Evolutionary conservation across 2,113 vertebrate genomes (phyloP), one percentile per base, ranked within the genome.

Genomic region (Malurus melanocephalus): DNA sequence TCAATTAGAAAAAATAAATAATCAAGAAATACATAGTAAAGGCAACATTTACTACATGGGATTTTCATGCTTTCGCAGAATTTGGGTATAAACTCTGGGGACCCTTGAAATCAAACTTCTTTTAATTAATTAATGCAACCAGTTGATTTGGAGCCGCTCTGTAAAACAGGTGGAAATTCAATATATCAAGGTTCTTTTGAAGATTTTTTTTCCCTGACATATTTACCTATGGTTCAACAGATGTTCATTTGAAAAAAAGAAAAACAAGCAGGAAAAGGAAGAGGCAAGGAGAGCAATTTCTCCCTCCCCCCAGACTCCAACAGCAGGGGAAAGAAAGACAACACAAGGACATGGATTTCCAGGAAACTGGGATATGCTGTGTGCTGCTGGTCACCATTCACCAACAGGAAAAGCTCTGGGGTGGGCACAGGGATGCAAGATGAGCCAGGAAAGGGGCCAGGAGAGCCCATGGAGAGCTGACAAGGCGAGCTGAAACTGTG

Each of bases 401-500:
- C 7, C 4, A 0, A 0, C 3, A 12, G 48, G 71, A 85, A 71
- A 13, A 5, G 27, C 38, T 3, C 16, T 30, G 12, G 2, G 40
- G 49, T 73, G 82, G 62, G 3, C 35, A 8, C 3, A 1, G 9
- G 73, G 49, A 3, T 10, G 23, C 9, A 2, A 33, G 35, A 55
- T 20, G 11, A 82, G 26, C 8, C 56, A 38, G 59, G 81, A 27
- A 61, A 60, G n/a, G 51, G 42, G 7, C 32, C 4, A 0, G 28
- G 42, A 52, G 64, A 42, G 28, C 52, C 16, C 32, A 30, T 0
- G 6, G 11, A 38, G 23, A 1, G 11, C 32, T 14, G 46, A 2
- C 71, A 84, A 4, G 43, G 16, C 0, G 1, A 81, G 48, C 27
- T 6, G 3, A 15, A 16, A 4, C 55, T 73, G 81, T 2, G 0